phyloP scores from a whole-genome alignment of 2,113 vertebrate species.

The Channa maculata region DNA sequence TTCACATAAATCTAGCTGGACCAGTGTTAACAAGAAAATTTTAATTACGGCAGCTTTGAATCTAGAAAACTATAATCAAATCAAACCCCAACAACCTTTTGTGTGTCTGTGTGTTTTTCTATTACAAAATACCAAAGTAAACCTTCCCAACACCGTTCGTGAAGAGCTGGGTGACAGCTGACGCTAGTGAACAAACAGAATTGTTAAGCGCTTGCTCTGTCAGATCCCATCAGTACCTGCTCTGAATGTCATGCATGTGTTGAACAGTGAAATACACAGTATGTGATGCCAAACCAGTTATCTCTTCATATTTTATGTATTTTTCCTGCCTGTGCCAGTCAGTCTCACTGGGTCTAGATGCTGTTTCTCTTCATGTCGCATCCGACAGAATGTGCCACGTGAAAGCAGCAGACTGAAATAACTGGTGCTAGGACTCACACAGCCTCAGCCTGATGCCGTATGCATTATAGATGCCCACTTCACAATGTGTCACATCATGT shows the following conservation, averaged over 20 bases:
- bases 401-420: conserved; percentile 20
- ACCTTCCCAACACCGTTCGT: neutral
- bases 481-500: conserved; percentile 52
- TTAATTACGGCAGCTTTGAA: neutral
- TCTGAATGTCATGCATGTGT: conserved; percentile 4
- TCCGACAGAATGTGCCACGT: neutral
- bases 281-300: conserved; percentile 6
- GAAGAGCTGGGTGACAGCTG: neutral
- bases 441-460: conserved; percentile 3
- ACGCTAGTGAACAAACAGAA: conserved; percentile 31
- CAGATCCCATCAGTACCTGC: conserved; percentile 9
- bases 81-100: no score
- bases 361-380: neutral
- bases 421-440: conserved; percentile 8
- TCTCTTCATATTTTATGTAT: conserved; percentile 24
- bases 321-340: conserved; percentile 13
- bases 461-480: conserved; percentile 70
- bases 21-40: neutral
- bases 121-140: no score
- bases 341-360: conserved; percentile 5
- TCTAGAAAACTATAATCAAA: no score
- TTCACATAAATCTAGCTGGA: neutral
- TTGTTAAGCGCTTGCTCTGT: neutral
- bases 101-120: no score
- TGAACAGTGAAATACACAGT: conserved; percentile 9